These are phyloP conservation scores for Spisula subtruncata DNA, from an alignment of 2,888 invertebrate species.

Conservation along the genomic window DNA sequence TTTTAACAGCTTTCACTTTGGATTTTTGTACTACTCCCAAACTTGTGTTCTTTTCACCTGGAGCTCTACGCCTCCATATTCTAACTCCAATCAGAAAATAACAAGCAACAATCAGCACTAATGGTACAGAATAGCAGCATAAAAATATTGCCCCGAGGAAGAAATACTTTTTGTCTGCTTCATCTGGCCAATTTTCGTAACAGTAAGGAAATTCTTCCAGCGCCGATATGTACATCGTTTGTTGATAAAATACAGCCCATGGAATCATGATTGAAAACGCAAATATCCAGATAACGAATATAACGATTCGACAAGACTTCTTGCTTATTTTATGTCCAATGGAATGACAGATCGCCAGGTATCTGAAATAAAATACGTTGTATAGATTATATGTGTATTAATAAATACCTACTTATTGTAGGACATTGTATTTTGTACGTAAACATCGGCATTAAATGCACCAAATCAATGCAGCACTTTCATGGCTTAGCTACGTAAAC, in stretches of 20 bases:
- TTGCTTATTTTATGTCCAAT: constrained; percentile 93
- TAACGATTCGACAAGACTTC: constrained; percentile 94
- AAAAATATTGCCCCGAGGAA: constrained; percentile 96
- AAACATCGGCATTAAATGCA: too few relatives aligned
- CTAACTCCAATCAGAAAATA: constrained; percentile 97
- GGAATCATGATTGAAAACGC: constrained; percentile 95
- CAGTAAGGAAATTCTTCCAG: constrained; percentile 66
- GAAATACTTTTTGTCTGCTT: constrained; percentile 93
- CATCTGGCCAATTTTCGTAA: constrained; percentile 92
- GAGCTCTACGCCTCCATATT: constrained; percentile 95
- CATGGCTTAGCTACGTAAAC: too few relatives aligned
- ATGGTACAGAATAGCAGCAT: constrained; percentile 96
- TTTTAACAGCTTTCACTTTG: constrained; percentile 97
- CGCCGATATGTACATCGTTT: constrained; percentile 47
- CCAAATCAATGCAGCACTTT: too few relatives aligned
- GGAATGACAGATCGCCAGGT: constrained; percentile 98
- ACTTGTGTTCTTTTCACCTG: constrained; percentile 92
- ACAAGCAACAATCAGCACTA: constrained; percentile 96
- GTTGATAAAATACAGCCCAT: constrained; percentile 96
- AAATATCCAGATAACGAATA: constrained; percentile 96
- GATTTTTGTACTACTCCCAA: constrained; percentile 91
- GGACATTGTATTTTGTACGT: too few relatives aligned
- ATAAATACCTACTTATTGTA: too few relatives aligned
- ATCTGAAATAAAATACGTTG: constrained; percentile 90
- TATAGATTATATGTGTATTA: too few relatives aligned